Percentiles rank a stretch among this genome's conserved stretches.
These are phyloP conservation scores for Rhadinocentrus ornatus DNA, from an alignment of 2,797 vertebrate species.

Conservation along the genomic window DNA sequence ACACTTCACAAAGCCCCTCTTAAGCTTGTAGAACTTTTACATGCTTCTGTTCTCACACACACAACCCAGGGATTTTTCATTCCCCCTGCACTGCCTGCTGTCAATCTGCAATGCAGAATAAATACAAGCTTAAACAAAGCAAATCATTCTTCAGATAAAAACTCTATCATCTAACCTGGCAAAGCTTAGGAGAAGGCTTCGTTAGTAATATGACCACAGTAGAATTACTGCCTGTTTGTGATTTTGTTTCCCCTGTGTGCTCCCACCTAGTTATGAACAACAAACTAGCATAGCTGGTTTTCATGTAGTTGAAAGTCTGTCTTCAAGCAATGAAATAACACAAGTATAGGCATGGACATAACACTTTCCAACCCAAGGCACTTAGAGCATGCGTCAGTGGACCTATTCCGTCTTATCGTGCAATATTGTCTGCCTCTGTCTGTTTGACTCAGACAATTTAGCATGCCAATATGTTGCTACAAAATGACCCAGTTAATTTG, in stretches of 20 bases:
- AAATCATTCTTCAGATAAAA: conserved; percentile 40
- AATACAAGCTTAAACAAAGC: conserved; percentile 41
- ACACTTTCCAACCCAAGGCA: conserved; percentile 16
- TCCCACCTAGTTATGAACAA: conserved; percentile 22
- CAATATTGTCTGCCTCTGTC: conserved; percentile 62
- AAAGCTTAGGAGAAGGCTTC: conserved; percentile 13
- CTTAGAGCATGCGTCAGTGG: conserved; percentile 46
- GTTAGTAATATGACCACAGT: conserved; percentile 13
- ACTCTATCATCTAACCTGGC: conserved; percentile 1
- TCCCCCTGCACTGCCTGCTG: conserved; percentile 30
- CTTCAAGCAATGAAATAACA: conserved; percentile 25
- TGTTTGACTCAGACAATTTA: conserved; percentile 63
- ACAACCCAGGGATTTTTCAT: conserved; percentile 18
- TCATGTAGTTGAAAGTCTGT: conserved; percentile 7
- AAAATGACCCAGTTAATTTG: conserved; percentile 76
- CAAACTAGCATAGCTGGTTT: background rate
- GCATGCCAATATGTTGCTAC: conserved; percentile 58
- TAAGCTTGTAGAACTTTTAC: conserved; percentile 32
- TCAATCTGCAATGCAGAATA: conserved; percentile 55
- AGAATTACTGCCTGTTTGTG: conserved; percentile 16
- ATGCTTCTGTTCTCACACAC: conserved; percentile 12
- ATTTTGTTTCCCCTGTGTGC: conserved; percentile 6
- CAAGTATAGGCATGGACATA: conserved; percentile 35
- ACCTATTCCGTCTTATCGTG: conserved; percentile 66
- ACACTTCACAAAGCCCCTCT: conserved; percentile 37